Percentiles rank a stretch among this genome's conserved stretches.
phyloP scores from a whole-genome alignment of 2,113 vertebrate species.

The Poeciliopsis retropinna region DNA sequence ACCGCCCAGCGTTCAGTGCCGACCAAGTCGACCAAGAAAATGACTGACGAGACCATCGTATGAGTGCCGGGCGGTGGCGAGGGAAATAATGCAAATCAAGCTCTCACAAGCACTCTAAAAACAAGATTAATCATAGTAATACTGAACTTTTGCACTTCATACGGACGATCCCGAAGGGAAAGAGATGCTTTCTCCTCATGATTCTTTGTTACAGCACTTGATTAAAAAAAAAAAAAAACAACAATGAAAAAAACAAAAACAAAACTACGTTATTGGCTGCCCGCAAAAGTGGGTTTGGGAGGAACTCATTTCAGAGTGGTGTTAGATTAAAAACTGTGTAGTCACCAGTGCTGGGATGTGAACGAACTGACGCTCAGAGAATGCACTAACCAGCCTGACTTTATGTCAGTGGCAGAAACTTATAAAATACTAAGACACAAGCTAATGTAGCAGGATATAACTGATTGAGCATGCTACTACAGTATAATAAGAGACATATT shows the following conservation, averaged over 20 bases:
- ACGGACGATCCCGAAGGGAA: conserved; percentile 64
- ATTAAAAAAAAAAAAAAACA: conserved; percentile 42
- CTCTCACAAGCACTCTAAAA: conserved; percentile 59
- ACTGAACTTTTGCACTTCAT: conserved; percentile 75
- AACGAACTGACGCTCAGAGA: conserved; percentile 39
- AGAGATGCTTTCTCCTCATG: conserved; percentile 36
- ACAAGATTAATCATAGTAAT: conserved; percentile 59
- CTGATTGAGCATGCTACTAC: conserved; percentile 78
- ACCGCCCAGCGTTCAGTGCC: conserved; percentile 82
- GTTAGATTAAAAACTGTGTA: conserved; percentile 36
- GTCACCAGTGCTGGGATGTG: conserved; percentile 46
- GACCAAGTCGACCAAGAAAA: conserved; percentile 87
- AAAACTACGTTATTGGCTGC: conserved; percentile 59
- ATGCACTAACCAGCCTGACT: conserved; percentile 57
- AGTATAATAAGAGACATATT: conserved; percentile 77
- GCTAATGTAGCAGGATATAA: conserved; percentile 78
- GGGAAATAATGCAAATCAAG: conserved; percentile 58
- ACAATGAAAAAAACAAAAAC: conserved; percentile 17
- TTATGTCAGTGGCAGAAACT: conserved; percentile 54
- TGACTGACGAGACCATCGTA: conserved; percentile 88
- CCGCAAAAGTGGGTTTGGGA: conserved; percentile 58
- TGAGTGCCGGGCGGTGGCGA: conserved; percentile 72
- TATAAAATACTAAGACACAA: conserved; percentile 71
- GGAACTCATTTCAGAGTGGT: conserved; percentile 64
- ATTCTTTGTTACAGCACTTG: conserved; percentile 70